phyloP scores from a whole-genome alignment of 2,888 invertebrate genomes.

The Dioctria linearis region DNA sequence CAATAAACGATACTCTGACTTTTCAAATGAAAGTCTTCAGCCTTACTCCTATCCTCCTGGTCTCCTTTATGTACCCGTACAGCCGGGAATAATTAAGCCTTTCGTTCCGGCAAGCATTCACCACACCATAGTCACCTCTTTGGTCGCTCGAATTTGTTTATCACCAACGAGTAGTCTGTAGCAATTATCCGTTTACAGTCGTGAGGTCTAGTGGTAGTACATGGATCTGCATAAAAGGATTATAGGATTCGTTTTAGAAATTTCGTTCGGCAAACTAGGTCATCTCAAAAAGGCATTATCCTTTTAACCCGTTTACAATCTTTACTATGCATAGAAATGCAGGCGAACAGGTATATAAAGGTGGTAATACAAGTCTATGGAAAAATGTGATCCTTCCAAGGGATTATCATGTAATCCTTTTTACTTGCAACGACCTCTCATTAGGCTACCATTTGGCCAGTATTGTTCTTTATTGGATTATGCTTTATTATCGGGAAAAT shows the following conservation, averaged over 20 bases:
- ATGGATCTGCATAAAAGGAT: slow-evolving; percentile 44
- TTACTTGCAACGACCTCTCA: background rate
- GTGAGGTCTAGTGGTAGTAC: slow-evolving; percentile 2
- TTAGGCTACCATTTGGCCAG: slow-evolving; percentile 31
- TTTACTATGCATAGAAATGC: background rate
- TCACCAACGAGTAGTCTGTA: slow-evolving; percentile 5
- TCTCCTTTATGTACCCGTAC: background rate
- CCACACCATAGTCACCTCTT: background rate
- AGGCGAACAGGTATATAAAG: background rate
- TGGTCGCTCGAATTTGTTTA: slow-evolving; percentile 7
- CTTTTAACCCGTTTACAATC: slow-evolving; percentile 13
- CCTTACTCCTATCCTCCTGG: background rate
- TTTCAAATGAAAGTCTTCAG: slow-evolving; percentile 7
- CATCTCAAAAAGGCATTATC: slow-evolving; percentile 5
- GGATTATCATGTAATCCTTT: slow-evolving; percentile 33
- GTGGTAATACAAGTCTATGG: background rate
- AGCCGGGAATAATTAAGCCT: slow-evolving; percentile 1
- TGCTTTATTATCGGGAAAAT: slow-evolving; percentile 55
- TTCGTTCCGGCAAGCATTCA: background rate
- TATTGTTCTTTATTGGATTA: slow-evolving; percentile 54
- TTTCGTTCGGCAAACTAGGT: slow-evolving; percentile 12
- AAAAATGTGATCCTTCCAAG: background rate
- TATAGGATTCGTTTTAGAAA: slow-evolving; percentile 32
- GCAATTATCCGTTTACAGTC: slow-evolving; percentile 25
- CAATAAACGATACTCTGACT: background rate